Base-by-base conservation (phyloP, 1,140 invertebrate genomes). In the Temnothorax longispinosus region DNA sequence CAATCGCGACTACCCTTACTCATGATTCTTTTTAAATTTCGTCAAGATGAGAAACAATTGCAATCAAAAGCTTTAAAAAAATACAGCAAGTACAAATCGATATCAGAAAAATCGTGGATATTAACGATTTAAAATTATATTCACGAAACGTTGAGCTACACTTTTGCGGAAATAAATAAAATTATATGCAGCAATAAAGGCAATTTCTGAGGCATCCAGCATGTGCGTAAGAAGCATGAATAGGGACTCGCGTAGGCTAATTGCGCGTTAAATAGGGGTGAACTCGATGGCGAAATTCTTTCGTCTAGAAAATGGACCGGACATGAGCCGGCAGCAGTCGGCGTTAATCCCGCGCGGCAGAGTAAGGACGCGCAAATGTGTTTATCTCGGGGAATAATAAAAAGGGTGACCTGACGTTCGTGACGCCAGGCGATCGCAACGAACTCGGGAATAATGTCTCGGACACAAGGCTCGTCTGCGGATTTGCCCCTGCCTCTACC, bases 371-470 rank as follows among this genome's bases (percentile, higher is more conserved):
- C 87, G 89, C 87, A 84, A 91, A 91, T 91, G 90, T 86, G 89
- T 91, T 91, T 91, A 91, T 91, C 90, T 87, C 85, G 32, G 85
- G 76, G 85, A 91, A 91, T 91, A 91, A 91, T 91, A 91, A 91
- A 91, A 91, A 91, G 90, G 90, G 87, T 91, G 87, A 82, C 85
- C 64, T 77, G 67, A 67, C 65, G 69, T 35, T 64, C 64, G 74
- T 87, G 89, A 87, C 88, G 85, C 35, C 41, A 69, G 64, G 75
- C 52, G 89, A 91, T 91, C 89, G 87, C 88, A 85, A 74, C 85
- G 69, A 95, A 95, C 94, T 95, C 94, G 91, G 88, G 91, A 94
- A 95, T 95, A 95, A 95, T 95, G 95, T 95, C 95, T 95, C 94
- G 95, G 94, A 95, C 95, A 95, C 93, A 92, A 93, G 88, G 91